Base-by-base conservation (phyloP, 2,888 invertebrate genomes). In the Euzetes globulus region DNA sequence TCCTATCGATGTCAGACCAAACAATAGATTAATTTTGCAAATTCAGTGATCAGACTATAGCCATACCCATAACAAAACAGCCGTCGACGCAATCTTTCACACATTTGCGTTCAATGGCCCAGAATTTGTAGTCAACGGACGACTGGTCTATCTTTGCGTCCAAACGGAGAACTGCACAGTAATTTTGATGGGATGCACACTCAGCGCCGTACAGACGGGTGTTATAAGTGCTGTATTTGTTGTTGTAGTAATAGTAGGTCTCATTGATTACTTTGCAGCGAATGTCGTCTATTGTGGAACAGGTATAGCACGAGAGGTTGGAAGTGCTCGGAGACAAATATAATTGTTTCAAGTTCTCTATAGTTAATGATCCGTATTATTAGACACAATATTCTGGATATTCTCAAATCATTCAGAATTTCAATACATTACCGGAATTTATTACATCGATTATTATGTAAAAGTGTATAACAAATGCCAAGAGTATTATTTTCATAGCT, bases 261-360 rank as follows among this genome's bases (percentile, higher is more conserved):
- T 74, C 74, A n/a, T 74, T 74, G 0, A 74, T 71, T 22, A 70
- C 68, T 60, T 74, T 74, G 74, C 74, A 74, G 1, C 50, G 19
- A n/a, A 74, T 74, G 65, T 75, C 75, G 19, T 75, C 75, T 22
- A 75, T 70, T 27, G 75, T 75, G 6, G 73, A 73, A 68, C 75
- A 75, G 19, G 72, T 63, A 68, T 63, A 75, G 52, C 75, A 75
- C 19, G 75, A 75, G 33, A 75, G 63, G 37, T 72, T 75, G 37
- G 74, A 74, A 27, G 52, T 37, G 19, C 58, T 58, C 41, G 41
- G 41, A 58, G 27, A 13, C 27, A 15, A 22, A 41, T 41, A 41
- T 11, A 41, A 41, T 41, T 41, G 41, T 52, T 6, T 52, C 52
- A 52, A 3, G 13, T 52, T 22, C 6, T 52, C 52, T 52, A 19